phyloP scores from a whole-genome alignment of 2,797 vertebrate genomes.

The Huso huso region DNA sequence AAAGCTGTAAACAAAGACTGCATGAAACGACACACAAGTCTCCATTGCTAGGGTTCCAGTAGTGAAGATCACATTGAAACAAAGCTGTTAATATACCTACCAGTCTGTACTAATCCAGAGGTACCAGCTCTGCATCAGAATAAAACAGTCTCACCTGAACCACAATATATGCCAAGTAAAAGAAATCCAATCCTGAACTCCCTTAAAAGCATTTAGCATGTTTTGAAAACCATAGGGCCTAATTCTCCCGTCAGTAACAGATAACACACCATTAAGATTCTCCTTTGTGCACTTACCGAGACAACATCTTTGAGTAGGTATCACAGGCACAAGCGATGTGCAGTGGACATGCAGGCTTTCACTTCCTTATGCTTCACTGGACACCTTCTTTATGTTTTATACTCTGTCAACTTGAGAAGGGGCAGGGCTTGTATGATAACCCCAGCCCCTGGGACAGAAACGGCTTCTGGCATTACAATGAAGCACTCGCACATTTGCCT shows the following conservation, averaged over 20 bases:
- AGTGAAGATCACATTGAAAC: no score
- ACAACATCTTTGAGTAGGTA: slow-evolving; percentile 39
- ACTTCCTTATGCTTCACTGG: slow-evolving; percentile 41
- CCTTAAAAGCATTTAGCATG: slow-evolving; percentile 5
- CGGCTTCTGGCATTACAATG: slow-evolving; percentile 12
- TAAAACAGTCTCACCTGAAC: no score
- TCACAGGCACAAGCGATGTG: slow-evolving; percentile 36
- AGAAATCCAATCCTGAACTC: slow-evolving; percentile 1
- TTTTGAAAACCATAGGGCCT: slow-evolving; percentile 6
- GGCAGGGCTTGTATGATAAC: slow-evolving; percentile 35
- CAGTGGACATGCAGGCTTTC: slow-evolving; percentile 29
- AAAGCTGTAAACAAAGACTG: no score
- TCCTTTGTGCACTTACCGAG: slow-evolving; percentile 36
- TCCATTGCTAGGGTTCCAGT: no score
- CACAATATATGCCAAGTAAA: slow-evolving; percentile 2
- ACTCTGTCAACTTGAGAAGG: slow-evolving; percentile 34
- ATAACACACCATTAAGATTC: slow-evolving; percentile 9
- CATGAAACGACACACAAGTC: no score
- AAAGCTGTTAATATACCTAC: no score
- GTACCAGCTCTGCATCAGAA: no score
- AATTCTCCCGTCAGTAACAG: slow-evolving; percentile 9
- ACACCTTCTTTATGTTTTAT: slow-evolving; percentile 42
- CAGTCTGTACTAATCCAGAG: no score
- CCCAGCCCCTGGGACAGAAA: slow-evolving; percentile 24
- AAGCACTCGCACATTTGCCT: no score